phyloP scores from a whole-genome alignment of 1,140 invertebrate species.

The Pseudomyrmex sp. region DNA sequence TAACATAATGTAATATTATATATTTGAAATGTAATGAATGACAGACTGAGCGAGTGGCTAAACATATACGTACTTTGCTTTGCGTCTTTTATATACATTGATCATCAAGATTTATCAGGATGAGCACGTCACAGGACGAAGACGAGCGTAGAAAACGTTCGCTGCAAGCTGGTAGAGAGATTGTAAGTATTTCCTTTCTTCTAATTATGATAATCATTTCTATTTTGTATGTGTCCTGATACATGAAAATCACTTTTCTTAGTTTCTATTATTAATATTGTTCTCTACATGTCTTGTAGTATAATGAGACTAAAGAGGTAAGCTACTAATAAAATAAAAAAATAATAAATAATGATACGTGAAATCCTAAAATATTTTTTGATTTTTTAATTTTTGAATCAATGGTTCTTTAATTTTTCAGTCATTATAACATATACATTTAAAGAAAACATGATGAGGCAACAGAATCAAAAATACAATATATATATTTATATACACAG shows the following conservation, averaged over 20 bases:
- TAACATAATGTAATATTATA: neutral
- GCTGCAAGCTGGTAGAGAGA: constrained; percentile 76
- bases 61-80: constrained; percentile 15
- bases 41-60: neutral
- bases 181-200: constrained; percentile 63
- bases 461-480: no score
- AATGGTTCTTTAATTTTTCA: no score
- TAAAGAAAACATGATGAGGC: no score
- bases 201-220: neutral
- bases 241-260: neutral
- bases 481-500: no score
- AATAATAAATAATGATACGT: no score
- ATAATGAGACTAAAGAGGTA: no score
- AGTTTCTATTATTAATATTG: neutral
- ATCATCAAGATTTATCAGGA: constrained; percentile 31
- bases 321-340: no score
- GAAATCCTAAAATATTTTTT: no score
- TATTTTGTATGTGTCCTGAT: neutral
- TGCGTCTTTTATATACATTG: constrained; percentile 29
- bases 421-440: no score
- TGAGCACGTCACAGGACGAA: constrained; percentile 72
- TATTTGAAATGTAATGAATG: constrained; percentile 62
- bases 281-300: neutral
- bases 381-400: no score
- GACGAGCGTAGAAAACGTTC: constrained; percentile 75